phyloP scores from a whole-genome alignment of 2,888 invertebrate genomes.

The Drosophila nigricruria region DNA sequence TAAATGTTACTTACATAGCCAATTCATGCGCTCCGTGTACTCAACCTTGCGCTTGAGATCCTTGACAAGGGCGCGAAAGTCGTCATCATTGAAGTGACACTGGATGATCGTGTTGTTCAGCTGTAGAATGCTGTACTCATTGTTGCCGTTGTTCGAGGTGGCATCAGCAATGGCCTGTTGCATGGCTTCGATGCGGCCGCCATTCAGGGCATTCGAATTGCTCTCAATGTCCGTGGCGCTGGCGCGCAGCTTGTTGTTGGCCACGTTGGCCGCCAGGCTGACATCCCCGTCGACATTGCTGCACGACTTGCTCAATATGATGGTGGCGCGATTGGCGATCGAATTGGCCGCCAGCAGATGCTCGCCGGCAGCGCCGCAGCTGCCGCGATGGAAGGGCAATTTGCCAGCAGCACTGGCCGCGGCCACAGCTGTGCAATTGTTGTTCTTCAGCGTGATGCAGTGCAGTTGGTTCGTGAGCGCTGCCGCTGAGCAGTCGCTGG shows the following conservation, averaged over 20 bases:
- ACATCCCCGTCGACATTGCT: constrained; percentile 82
- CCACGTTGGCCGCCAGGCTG: constrained; percentile 23
- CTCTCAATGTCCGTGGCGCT: constrained; percentile 75
- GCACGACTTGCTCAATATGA: constrained; percentile 84
- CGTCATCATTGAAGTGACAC: constrained; percentile 85
- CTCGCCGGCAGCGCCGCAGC: constrained; percentile 84
- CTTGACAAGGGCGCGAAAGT: constrained; percentile 84
- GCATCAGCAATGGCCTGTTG: constrained; percentile 47
- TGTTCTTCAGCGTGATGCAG: constrained; percentile 82
- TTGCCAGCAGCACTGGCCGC: constrained; percentile 60
- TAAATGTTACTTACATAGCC: constrained; percentile 85
- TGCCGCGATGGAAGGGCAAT: constrained; percentile 83
- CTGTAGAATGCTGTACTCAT: constrained; percentile 84
- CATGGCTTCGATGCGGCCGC: constrained; percentile 50
- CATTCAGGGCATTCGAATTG: constrained; percentile 64
- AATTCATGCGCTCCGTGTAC: constrained; percentile 86
- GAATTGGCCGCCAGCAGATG: constrained; percentile 84
- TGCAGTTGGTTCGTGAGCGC: constrained; percentile 81
- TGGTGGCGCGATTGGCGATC: constrained; percentile 84
- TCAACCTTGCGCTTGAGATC: constrained; percentile 85
- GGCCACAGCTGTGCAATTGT: constrained; percentile 74
- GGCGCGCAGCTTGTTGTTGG: constrained; percentile 63
- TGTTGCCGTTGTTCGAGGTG: constrained; percentile 79
- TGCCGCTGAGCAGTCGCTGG: constrained; percentile 78
- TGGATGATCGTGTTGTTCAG: constrained; percentile 85